phyloP scores from a whole-genome alignment of 2,888 invertebrate species.

The Sphaeridia pumilis region DNA sequence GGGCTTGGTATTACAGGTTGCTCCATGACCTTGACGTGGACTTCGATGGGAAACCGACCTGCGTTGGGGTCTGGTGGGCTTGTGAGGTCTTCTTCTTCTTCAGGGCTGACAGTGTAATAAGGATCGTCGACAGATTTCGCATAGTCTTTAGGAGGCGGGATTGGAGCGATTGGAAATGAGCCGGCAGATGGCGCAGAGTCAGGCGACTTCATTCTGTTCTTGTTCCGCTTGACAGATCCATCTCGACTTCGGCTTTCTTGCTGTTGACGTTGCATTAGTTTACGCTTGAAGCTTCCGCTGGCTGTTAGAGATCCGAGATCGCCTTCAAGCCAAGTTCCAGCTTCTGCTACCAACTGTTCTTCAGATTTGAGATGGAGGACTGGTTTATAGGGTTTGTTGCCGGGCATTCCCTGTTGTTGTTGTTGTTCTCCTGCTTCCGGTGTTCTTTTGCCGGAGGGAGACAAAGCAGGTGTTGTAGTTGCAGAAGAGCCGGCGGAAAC shows the following conservation, averaged over 20 bases:
- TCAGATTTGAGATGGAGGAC: constrained; percentile 14
- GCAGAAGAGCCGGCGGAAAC: neutral
- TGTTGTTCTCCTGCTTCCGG: neutral
- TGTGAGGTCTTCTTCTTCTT: no score
- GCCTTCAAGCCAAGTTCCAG: constrained; percentile 14
- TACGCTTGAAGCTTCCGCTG: constrained; percentile 15
- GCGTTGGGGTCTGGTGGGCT: no score
- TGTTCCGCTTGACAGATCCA: neutral
- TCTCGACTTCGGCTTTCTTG: neutral
- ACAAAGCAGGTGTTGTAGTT: neutral
- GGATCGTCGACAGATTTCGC: constrained; percentile 1
- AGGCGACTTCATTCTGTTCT: constrained; percentile 2
- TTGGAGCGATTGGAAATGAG: neutral
- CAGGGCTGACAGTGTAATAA: neutral
- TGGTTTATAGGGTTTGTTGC: neutral
- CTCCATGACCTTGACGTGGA: neutral
- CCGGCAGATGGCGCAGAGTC: neutral
- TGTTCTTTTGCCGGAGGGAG: neutral
- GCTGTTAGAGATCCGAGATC: constrained; percentile 10
- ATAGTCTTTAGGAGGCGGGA: neutral
- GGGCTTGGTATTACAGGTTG: neutral
- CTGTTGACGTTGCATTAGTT: constrained; percentile 10
- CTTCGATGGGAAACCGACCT: constrained; percentile 12
- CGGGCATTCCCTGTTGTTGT: no score
- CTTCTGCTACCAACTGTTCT: constrained; percentile 15